Evolutionary conservation across 2,113 vertebrate species (phyloP), one percentile per base, ranked within the genome.

Genomic region (Arothron firmamentum): DNA sequence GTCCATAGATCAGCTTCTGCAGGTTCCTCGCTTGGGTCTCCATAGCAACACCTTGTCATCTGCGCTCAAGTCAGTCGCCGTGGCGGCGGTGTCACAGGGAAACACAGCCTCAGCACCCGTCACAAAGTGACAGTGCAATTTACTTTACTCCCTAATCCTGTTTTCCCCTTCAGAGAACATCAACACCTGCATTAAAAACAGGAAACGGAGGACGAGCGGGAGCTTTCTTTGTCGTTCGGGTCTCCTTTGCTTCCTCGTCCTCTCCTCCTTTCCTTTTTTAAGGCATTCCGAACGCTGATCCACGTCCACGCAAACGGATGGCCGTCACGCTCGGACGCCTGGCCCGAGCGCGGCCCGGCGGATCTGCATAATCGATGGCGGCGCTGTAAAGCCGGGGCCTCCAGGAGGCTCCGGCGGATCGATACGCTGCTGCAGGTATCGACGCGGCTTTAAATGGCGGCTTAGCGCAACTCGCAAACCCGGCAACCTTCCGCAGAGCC

Each of bases 11-110:
- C 60, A 59, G 72, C 74, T 68, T 74, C 75, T 60, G 74, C 77
- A 80, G 79, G 72, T 76, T 79, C 62, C 75, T 72, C 21, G 43
- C 81, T 62, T 52, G 72, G 74, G 84, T 89, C 84, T 83, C 88
- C 89, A 89, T 89, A 78, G 89, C 87, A 90, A 90, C 89, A 77
- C 81, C 67, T 86, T 85, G 85, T 88, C 87, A 81, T 83, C 67
- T 66, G 76, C 70, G 70, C 73, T 84, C 77, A 82, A 87, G 79
- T 84, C 66, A 75, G 72, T 75, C 58, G 68, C 69, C 81, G 75
- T 75, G 83, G 81, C 74, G 59, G 70, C 61, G 20, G 79, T 82
- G 84, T 84, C 82, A 83, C 72, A 67, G 74, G 56, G 75, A 85
- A 83, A 84, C 70, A 64, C 68, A 57, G 81, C 82, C 80, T 74